Percentiles rank a stretch among this genome's conserved stretches.
These are phyloP conservation scores for Aix galericulata DNA, from an alignment of 2,113 vertebrate genomes.

Conservation along the genomic window DNA sequence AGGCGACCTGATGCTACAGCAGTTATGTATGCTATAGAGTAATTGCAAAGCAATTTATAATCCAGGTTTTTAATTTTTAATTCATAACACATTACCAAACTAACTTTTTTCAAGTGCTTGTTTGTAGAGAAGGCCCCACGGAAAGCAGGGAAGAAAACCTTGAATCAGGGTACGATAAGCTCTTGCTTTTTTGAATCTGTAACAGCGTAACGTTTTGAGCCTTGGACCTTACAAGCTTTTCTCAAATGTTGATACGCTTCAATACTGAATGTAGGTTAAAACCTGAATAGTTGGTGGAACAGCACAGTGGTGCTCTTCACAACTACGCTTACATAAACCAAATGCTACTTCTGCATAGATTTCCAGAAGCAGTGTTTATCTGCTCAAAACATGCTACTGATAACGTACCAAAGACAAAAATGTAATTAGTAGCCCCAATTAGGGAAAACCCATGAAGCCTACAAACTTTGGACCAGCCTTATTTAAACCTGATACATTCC, in stretches of 20 bases:
- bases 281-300: not conserved
- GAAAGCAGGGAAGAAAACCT: not conserved
- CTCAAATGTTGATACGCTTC: not conserved
- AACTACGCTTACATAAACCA: not conserved
- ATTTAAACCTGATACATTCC: no score
- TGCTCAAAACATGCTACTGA: not conserved
- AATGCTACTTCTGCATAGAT: not conserved
- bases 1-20: accelerated
- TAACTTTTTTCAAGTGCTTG: accelerated
- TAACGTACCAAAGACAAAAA: not conserved
- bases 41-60: not conserved
- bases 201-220: accelerated
- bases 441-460: not conserved
- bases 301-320: not conserved
- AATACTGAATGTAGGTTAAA: not conserved
- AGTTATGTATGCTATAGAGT: not conserved
- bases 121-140: not conserved
- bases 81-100: not conserved
- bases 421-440: not conserved
- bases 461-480: accelerated
- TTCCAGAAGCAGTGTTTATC: not conserved
- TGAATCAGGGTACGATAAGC: not conserved
- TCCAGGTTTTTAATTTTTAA: not conserved
- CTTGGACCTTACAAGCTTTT: not conserved
- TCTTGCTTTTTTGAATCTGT: accelerated